phyloP scores from a whole-genome alignment of 2,797 vertebrate genomes.

The Cuniculus paca region DNA sequence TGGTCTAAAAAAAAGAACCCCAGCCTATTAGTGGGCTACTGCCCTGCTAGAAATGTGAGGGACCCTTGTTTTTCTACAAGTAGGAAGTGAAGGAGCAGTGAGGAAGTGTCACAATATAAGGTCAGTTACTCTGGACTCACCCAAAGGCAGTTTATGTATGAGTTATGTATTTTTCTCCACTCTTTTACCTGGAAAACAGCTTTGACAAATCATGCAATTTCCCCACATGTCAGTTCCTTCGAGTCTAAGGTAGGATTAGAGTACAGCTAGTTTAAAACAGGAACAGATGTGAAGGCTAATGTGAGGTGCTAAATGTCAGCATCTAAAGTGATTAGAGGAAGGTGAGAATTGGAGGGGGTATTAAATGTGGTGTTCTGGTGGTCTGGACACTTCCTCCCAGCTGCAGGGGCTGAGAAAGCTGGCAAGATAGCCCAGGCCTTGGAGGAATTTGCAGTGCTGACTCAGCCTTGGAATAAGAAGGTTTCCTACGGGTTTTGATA shows the following conservation, averaged over 20 bases:
- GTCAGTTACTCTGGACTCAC: neutral
- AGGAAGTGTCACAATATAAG: neutral
- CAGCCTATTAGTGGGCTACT: neutral
- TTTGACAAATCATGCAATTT: neutral
- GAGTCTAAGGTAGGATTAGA: neutral
- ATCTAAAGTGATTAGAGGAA: neutral
- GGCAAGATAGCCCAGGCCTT: neutral
- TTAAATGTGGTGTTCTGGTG: rapidly evolving
- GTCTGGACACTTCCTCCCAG: neutral
- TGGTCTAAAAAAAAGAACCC: neutral
- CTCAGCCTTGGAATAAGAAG: neutral
- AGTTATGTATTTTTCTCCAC: neutral
- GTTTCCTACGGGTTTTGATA: neutral
- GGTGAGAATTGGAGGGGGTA: neutral
- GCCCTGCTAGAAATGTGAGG: neutral
- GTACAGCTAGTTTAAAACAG: no score
- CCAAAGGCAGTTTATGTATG: neutral
- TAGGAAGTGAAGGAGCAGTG: neutral
- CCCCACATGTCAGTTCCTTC: neutral
- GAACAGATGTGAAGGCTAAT: neutral
- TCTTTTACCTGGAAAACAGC: neutral
- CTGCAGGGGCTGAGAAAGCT: neutral
- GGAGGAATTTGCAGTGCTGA: neutral
- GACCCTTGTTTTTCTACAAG: neutral
- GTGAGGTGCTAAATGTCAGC: neutral